Conservation (phyloP, 2,888 invertebrate species). For the Latheticus oryzae region DNA sequence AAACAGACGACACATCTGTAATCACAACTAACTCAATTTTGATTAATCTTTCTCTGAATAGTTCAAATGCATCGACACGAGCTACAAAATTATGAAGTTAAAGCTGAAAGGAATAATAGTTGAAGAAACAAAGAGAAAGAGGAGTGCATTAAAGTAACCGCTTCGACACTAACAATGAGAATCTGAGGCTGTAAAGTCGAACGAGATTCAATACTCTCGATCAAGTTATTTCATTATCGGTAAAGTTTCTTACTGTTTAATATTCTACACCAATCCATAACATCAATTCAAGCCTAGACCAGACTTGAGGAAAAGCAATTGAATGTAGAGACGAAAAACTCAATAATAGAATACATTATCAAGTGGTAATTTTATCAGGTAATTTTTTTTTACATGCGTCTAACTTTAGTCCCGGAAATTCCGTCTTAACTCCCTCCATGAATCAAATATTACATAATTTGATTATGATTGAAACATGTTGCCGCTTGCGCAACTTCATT, state of each 20-base stretch:
- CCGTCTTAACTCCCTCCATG: too few relatives aligned
- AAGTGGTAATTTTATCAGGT: too few relatives aligned
- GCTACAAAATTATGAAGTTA: constrained; percentile 42
- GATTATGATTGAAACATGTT: constrained; percentile 28
- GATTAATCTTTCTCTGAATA: constrained; percentile 41
- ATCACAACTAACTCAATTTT: constrained; percentile 43
- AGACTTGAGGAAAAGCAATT: constrained; percentile 36
- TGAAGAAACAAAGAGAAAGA: too few relatives aligned
- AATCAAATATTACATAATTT: constrained; percentile 29
- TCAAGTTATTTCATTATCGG: constrained; percentile 54
- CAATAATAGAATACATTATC: too few relatives aligned
- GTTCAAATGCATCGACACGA: constrained; percentile 42
- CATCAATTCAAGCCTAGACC: constrained; percentile 38
- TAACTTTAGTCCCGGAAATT: constrained; percentile 15
- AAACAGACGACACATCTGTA: constrained; percentile 42
- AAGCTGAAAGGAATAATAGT: constrained; percentile 46
- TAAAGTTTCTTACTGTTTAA: constrained; percentile 49
- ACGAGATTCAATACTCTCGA: constrained; percentile 49
- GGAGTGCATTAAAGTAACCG: constrained; percentile 46
- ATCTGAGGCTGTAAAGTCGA: constrained; percentile 44
- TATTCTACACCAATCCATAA: constrained; percentile 48
- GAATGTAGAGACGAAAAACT: too few relatives aligned
- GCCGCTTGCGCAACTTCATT: constrained; percentile 25
- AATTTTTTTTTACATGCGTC: too few relatives aligned
- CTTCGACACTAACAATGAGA: constrained; percentile 47